Evolutionary conservation across 92 coral and sea anemone species (phyloP).

Genomic region (Plumapathes pennacea): DNA sequence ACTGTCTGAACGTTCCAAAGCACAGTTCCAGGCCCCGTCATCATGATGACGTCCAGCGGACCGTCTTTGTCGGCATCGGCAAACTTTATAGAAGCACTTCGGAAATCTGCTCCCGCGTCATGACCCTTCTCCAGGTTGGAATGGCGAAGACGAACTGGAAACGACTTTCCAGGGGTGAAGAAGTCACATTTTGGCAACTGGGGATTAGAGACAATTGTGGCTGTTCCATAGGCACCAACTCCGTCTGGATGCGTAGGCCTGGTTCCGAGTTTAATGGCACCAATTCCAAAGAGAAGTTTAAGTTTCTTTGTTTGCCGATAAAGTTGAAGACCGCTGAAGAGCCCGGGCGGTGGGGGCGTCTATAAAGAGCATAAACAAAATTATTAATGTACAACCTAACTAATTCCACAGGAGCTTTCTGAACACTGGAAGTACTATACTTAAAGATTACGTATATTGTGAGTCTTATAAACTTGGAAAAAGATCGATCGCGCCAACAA

Average conservation of each 20-base stretch:
- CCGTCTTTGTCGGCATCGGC: slow-evolving; percentile 44
- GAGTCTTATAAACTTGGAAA: no score
- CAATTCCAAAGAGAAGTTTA: slow-evolving; percentile 22
- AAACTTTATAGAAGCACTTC: slow-evolving; percentile 36
- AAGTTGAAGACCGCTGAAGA: background rate
- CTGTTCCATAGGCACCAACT: slow-evolving; percentile 38
- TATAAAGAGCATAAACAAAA: background rate
- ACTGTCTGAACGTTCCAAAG: slow-evolving; percentile 23
- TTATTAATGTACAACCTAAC: no score
- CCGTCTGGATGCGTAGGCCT: slow-evolving; percentile 41
- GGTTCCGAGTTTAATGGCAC: background rate
- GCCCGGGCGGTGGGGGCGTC: slow-evolving; percentile 7
- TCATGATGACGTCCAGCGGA: slow-evolving; percentile 36
- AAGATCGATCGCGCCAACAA: no score
- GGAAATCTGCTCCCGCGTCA: no score
- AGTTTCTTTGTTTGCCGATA: slow-evolving; percentile 15
- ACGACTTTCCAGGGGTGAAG: slow-evolving; percentile 37
- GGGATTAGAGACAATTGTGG: slow-evolving; percentile 44
- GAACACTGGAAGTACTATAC: no score
- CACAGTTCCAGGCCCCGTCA: slow-evolving; percentile 22
- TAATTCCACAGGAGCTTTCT: no score
- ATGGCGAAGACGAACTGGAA: slow-evolving; percentile 54
- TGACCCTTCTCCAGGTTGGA: slow-evolving; percentile 15
- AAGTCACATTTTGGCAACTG: slow-evolving; percentile 44
- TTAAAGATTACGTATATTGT: no score